Evolutionary conservation across 2,888 invertebrate genomes (phyloP).

Genomic region (Oscheius onirici): DNA sequence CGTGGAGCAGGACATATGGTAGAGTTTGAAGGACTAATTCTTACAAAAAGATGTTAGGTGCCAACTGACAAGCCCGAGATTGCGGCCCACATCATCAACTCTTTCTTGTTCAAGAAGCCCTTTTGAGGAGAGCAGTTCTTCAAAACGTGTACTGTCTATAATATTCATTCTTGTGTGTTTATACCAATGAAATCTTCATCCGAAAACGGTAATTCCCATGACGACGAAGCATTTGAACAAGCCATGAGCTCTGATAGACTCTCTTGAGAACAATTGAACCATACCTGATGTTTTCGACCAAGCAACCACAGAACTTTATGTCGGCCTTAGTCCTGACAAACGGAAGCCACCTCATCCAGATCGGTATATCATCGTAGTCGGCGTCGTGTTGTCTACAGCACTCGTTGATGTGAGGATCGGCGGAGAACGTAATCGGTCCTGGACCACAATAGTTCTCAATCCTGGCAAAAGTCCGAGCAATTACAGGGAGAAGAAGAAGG

Average conservation of each 20-base stretch:
- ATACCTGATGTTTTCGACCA: not conserved
- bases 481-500: not conserved
- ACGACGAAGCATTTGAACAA: not conserved
- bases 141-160: too few species aligned
- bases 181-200: not conserved
- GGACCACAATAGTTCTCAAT: not conserved
- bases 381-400: slow-evolving; percentile 2
- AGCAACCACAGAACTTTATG: not conserved
- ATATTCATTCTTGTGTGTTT: not conserved
- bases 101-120: slow-evolving; percentile 46
- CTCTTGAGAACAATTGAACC: not conserved
- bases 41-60: slow-evolving; percentile 76
- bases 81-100: slow-evolving; percentile 47
- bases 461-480: not conserved
- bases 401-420: not conserved
- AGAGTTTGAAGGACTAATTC: not conserved
- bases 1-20: slow-evolving; percentile 78
- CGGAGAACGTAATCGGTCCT: not conserved
- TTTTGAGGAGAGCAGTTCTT: slow-evolving; percentile 32
- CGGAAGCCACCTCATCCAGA: not conserved
- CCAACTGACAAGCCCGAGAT: slow-evolving; percentile 74
- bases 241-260: not conserved
- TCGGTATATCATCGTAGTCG: not conserved
- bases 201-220: not conserved
- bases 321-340: not conserved